Percentiles rank a stretch among this genome's conserved stretches.
Evolutionary conservation across 2,113 vertebrate genomes (phyloP).

Genomic region (Ammospiza nelsoni): DNA sequence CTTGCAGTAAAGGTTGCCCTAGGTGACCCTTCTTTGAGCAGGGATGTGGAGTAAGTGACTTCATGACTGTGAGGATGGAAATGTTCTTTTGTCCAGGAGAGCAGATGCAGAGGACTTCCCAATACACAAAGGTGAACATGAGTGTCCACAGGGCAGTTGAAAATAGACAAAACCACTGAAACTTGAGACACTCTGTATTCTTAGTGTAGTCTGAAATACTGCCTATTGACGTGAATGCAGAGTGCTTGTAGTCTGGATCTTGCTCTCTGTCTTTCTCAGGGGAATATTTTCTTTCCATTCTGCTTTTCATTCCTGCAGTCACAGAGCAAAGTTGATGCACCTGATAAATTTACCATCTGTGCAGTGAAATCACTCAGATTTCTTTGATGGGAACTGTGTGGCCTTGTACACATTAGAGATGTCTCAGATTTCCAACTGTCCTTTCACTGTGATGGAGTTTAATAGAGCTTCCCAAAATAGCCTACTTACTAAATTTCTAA

Average conservation of each 20-base stretch:
- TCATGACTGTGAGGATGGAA: background rate
- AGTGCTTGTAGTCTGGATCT: background rate
- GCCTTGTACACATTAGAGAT: background rate
- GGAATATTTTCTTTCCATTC: background rate
- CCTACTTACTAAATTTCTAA: background rate
- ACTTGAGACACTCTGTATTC: background rate
- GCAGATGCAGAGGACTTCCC: background rate
- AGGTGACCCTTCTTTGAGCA: background rate
- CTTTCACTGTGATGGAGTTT: background rate
- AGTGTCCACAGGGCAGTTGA: background rate
- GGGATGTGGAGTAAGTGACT: background rate
- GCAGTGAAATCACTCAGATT: slow-evolving; percentile 2
- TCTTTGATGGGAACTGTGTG: slow-evolving; percentile 12
- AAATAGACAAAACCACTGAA: background rate
- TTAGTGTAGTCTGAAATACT: background rate
- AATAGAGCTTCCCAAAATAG: slow-evolving; percentile 19
- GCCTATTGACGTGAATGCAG: background rate
- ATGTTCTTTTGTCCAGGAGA: background rate
- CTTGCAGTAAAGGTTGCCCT: background rate
- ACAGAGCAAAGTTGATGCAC: background rate
- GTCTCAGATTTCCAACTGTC: slow-evolving; percentile 27
- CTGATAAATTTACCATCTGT: background rate
- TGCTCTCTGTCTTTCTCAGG: background rate
- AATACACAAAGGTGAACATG: background rate
- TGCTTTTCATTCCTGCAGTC: background rate